A percentile compares a stretch with the other conserved stretches of the same genome.
These are phyloP conservation scores for Lasioglossum pauxillum DNA, from an alignment of 2,888 invertebrate species.

Conservation along the genomic window DNA sequence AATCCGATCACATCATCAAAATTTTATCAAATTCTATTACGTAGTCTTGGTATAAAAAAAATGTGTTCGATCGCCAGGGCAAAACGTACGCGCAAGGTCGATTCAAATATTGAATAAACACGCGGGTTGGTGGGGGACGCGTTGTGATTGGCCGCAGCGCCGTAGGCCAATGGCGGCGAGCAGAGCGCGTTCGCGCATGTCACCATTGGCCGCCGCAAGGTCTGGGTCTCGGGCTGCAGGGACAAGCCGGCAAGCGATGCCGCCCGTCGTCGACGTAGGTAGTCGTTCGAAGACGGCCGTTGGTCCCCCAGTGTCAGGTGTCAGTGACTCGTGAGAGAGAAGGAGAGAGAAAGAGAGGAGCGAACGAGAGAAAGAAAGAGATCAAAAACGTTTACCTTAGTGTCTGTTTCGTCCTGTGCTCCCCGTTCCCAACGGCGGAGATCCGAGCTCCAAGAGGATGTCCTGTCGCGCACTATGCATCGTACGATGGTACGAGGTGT, in stretches of 20 bases:
- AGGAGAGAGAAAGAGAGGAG: not conserved
- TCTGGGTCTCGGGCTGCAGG: slow-evolving; percentile 65
- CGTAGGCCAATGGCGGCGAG: slow-evolving; percentile 41
- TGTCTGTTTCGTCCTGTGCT: slow-evolving; percentile 18
- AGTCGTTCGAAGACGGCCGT: slow-evolving; percentile 76
- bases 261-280: slow-evolving; percentile 61
- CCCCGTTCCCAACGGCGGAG: slow-evolving; percentile 16
- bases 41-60: not conserved
- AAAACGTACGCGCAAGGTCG: not conserved
- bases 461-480: slow-evolving; percentile 77
- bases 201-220: slow-evolving; percentile 63
- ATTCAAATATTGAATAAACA: slow-evolving; percentile 39
- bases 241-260: slow-evolving; percentile 67
- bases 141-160: slow-evolving; percentile 19
- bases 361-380: not conserved
- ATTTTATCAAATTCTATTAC: not conserved
- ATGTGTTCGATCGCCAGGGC: not conserved
- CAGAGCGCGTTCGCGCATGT: slow-evolving; percentile 61
- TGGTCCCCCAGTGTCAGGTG: slow-evolving; percentile 61
- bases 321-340: slow-evolving; percentile 51
- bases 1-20: not conserved
- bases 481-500: slow-evolving; percentile 77
- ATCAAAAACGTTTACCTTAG: not conserved
- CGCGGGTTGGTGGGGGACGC: slow-evolving; percentile 30
- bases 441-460: slow-evolving; percentile 60